Percentiles rank a stretch among this genome's conserved stretches.
Evolutionary conservation across 1,140 invertebrate genomes (phyloP).

Genomic region (Pseudomyrmex pallidus): DNA sequence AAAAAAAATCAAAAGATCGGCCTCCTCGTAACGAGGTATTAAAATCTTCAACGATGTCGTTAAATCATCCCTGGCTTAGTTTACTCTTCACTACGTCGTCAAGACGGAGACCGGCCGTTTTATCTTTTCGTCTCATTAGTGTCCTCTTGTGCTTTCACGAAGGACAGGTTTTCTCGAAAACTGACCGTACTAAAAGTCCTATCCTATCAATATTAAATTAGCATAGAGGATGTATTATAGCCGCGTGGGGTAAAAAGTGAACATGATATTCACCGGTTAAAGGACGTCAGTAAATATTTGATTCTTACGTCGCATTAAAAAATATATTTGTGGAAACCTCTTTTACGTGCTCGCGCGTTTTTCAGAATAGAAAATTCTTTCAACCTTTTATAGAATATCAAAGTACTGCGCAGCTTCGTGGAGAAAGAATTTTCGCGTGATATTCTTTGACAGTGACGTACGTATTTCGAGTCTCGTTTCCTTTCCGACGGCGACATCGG

Average conservation of each 20-base stretch:
- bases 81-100: slow-evolving; percentile 40
- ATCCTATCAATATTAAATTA: slow-evolving; percentile 17
- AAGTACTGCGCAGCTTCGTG: slow-evolving; percentile 6
- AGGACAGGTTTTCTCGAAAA: not conserved
- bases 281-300: not conserved
- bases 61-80: slow-evolving; percentile 65
- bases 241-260: too few species aligned
- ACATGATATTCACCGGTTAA: too few species aligned
- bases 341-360: not conserved
- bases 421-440: slow-evolving; percentile 43
- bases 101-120: slow-evolving; percentile 64
- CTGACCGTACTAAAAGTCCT: not conserved
- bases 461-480: slow-evolving; percentile 56
- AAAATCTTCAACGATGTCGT: slow-evolving; percentile 69
- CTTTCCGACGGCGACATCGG: slow-evolving; percentile 21
- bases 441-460: slow-evolving; percentile 36
- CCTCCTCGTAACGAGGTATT: slow-evolving; percentile 67
- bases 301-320: not conserved
- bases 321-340: slow-evolving; percentile 3
- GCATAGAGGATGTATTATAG: not conserved
- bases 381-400: slow-evolving; percentile 20
- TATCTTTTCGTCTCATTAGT: slow-evolving; percentile 53
- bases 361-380: slow-evolving; percentile 7
- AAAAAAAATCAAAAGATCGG: slow-evolving; percentile 38
- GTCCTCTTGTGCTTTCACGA: slow-evolving; percentile 56